Evolutionary conservation across 2,888 invertebrate genomes (phyloP), one percentile per base, ranked within the genome.

Genomic region (Conchocele bisecta): DNA sequence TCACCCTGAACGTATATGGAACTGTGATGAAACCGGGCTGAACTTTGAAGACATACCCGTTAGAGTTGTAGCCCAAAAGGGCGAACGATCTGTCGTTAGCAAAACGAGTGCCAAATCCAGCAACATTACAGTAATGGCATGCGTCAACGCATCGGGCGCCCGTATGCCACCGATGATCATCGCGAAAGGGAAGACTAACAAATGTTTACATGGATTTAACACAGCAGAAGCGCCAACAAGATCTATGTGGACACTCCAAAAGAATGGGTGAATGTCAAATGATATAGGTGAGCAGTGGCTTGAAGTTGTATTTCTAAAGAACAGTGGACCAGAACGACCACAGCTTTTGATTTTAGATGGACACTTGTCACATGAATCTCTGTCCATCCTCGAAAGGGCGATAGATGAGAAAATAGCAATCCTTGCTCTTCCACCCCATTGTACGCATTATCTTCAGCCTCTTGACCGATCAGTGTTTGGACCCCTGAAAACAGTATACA

Each of bases 261-360:
- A 29, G 9, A 82, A 79, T 29, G 80, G 79, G 1, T 83, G 83
- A 79, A 85, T 83, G 79, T 56, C 61, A 3, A 75, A 82, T 29
- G 50, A 48, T 2, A 28, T 85, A 0, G 74, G 81, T 3, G 67
- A 72, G 13, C 42, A 66, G 29, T 84, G 82, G 83, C 82, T 83
- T 56, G 24, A 37, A 11, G 58, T 75, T 1, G 60, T 82, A 0
- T 85, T 81, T 41, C 53, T 82, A 5, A n/a, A 53, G 5, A 22
- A 76, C 66, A 82, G 82, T 65, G 80, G 81, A 17, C 41, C 65
- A 9, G 63, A 68, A 33, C 54, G 83, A n/a, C 81, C 84, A 4
- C 82, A 81, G 37, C 65, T 85, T 1, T 54, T 82, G 0, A 67
- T 83, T 28, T 44, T 83, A 24, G 83, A 83, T 46, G 75, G 76